These are phyloP conservation scores for Gymnothorax reevesii DNA, from an alignment of 2,797 vertebrate genomes.

Conservation along the genomic window DNA sequence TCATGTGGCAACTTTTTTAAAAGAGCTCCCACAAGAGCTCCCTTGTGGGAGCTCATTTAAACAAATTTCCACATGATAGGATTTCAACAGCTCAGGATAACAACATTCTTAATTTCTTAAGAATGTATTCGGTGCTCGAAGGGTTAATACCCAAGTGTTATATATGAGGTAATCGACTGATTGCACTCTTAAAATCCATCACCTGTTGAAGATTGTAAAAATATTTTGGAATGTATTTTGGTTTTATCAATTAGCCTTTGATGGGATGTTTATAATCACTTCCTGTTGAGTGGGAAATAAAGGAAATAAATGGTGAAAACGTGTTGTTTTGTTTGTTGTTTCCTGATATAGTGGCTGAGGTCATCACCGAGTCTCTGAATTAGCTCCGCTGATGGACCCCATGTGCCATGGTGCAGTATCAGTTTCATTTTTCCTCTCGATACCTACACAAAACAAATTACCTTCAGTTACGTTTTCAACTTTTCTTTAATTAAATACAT, in stretches of 20 bases:
- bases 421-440: slow-evolving; percentile 58
- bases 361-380: slow-evolving; percentile 63
- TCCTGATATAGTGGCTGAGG: slow-evolving; percentile 57
- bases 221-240: not conserved
- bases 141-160: not conserved
- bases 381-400: slow-evolving; percentile 71
- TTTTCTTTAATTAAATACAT: slow-evolving; percentile 78
- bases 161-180: not conserved
- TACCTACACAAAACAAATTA: slow-evolving; percentile 61
- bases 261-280: slow-evolving; percentile 23
- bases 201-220: not conserved
- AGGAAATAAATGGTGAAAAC: not conserved
- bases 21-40: too few species aligned
- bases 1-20: too few species aligned
- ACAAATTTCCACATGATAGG: too few species aligned
- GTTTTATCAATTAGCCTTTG: not conserved
- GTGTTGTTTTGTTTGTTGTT: not conserved
- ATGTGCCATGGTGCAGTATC: slow-evolving; percentile 66
- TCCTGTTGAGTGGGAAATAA: slow-evolving; percentile 19
- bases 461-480: slow-evolving; percentile 74
- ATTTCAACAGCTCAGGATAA: too few species aligned
- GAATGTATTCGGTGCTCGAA: not conserved
- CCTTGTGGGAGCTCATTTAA: too few species aligned
- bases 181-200: not conserved
- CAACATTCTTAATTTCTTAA: too few species aligned